Evolutionary conservation across 1,140 invertebrate genomes (phyloP).

Genomic region (Sipha flava): DNA sequence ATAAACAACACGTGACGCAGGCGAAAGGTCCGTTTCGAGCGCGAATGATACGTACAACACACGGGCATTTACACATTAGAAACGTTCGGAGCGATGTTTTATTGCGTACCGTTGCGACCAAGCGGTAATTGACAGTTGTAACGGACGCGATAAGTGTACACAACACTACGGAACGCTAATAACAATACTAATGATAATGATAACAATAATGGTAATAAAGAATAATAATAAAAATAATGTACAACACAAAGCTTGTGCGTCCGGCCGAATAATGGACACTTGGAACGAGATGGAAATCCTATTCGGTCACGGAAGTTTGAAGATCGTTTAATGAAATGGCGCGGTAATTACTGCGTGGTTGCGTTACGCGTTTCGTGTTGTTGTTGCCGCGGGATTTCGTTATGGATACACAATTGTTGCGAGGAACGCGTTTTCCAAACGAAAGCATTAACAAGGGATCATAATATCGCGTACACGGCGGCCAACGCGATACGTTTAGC

Average conservation of each 20-base stretch:
- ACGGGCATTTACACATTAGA: not conserved
- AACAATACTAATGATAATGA: not conserved
- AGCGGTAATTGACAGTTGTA: not conserved
- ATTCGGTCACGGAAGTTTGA: slow-evolving; percentile 1
- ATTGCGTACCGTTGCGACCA: no score
- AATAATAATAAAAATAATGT: no score
- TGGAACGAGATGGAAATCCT: not conserved
- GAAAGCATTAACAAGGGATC: not conserved
- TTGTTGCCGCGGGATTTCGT: not conserved
- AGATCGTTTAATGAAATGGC: not conserved
- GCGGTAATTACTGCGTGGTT: slow-evolving; percentile 1
- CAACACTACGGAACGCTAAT: not conserved
- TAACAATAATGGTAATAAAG: no score
- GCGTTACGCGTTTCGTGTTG: not conserved
- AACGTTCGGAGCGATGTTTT: no score
- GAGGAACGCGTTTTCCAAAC: not conserved
- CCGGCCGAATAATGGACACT: not conserved
- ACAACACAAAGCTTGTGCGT: not conserved
- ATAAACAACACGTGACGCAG: no score
- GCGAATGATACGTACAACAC: no score
- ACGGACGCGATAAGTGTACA: not conserved
- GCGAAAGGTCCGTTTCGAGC: no score
- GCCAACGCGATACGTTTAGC: no score
- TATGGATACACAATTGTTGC: not conserved
- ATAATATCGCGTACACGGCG: no score